A percentile compares a stretch with the other conserved stretches of the same genome.
phyloP scores from a whole-genome alignment of 2,113 vertebrate species.

The Collichthys lucidus region DNA sequence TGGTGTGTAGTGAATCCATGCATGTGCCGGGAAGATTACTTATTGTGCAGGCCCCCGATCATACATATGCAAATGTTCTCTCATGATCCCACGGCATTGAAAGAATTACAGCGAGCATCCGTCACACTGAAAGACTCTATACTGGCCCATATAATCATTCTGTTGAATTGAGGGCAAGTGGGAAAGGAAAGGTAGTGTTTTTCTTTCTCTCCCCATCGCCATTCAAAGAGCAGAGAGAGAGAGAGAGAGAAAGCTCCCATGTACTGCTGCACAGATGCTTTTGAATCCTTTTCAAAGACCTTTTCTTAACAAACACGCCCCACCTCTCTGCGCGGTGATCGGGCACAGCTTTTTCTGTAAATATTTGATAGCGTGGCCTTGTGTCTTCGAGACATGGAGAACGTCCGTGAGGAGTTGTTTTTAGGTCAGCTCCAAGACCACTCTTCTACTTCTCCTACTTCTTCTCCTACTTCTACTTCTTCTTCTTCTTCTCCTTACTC shows the following conservation, averaged over 20 bases:
- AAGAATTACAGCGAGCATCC: constrained; percentile 77
- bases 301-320: constrained; percentile 47
- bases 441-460: constrained; percentile 29
- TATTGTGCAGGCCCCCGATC: constrained; percentile 72
- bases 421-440: constrained; percentile 75
- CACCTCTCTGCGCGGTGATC: constrained; percentile 39
- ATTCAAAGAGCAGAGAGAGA: constrained; percentile 47
- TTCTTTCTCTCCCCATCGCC: constrained; percentile 41
- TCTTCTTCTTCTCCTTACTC: constrained; percentile 22
- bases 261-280: constrained; percentile 69
- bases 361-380: constrained; percentile 76
- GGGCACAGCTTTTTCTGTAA: constrained; percentile 73
- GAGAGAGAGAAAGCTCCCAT: constrained; percentile 18
- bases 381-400: constrained; percentile 62
- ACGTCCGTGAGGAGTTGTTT: constrained; percentile 71
- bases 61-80: constrained; percentile 80
- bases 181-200: constrained; percentile 65
- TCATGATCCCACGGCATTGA: constrained; percentile 70
- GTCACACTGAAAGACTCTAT: constrained; percentile 68
- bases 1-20: constrained; percentile 75
- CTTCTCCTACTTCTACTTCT: constrained; percentile 16
- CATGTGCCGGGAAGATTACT: constrained; percentile 75
- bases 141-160: constrained; percentile 77
- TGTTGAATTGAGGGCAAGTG: constrained; percentile 78
- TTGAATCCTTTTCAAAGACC: constrained; percentile 70